Evolutionary conservation across 92 coral and sea anemone genomes (phyloP), one percentile per base, ranked within the genome.

Genomic region (Porites evermanni): DNA sequence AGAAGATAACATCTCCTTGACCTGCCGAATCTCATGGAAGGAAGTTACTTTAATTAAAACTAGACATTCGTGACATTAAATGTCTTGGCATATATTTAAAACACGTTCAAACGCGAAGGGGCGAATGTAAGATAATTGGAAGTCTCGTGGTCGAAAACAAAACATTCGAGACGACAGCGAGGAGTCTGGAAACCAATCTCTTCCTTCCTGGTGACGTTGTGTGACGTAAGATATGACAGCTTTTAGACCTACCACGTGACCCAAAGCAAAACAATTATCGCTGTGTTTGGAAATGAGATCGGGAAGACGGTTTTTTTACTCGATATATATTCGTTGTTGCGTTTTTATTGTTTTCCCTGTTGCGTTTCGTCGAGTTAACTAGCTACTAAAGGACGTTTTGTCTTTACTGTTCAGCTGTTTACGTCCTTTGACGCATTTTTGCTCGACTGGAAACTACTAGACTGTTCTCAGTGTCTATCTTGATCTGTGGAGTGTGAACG

Each of bases 211-310:
- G 52, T 51, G 1, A 58, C 6, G 64, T 38, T 56, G 24, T 70
- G 78, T 81, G 78, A 67, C 86, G 86, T 81, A 76, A 81, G n/a
- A 10, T 12, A 61, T 53, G 78, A 73, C 77, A 23, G 76, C 70
- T 9, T 53, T 53, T 53, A 38, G 4, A 53, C 16, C 18, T 64
- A 78, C 69, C 86, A 81, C 86, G 60, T 81, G 86, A 81, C 70
- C 53, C 0, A 9, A 13, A 70, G 70, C 77, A 81, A 70, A 81
- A 70, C 86, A 81, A 81, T 81, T 24, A n/a, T 17, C 61, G 68
- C 24, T 17, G 78, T 51, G 70, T 21, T n/a, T 29, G 20, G 29
- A 38, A 61, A 38, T 38, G 47, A 20, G 60, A n/a, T 63, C 12
- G 65, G 61, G 13, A 70, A 18, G 17, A 81, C 78, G 69, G 86